These are phyloP conservation scores for Ceyx melanurus DNA, from an alignment of 2,113 vertebrate species.

Conservation along the genomic window DNA sequence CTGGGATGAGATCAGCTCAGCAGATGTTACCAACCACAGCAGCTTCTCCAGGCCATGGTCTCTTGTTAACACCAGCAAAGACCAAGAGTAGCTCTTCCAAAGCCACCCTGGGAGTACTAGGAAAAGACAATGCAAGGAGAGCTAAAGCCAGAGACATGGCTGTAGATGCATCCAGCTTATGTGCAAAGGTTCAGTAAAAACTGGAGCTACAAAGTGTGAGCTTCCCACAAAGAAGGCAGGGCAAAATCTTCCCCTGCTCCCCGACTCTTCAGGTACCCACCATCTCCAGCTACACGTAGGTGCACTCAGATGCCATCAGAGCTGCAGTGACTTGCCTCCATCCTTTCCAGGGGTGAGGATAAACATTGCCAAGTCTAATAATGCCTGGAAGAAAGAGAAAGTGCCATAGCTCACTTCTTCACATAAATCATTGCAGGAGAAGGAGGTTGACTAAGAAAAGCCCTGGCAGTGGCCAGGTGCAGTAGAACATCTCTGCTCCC, in stretches of 20 bases:
- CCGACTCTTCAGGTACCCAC: neutral
- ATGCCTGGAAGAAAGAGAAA: neutral
- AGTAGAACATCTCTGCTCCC: neutral
- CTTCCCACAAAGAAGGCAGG: neutral
- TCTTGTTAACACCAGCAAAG: neutral
- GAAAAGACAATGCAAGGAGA: neutral
- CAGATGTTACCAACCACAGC: neutral
- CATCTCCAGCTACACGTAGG: neutral
- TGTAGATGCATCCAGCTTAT: neutral
- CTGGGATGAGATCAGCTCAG: neutral
- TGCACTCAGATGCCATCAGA: neutral
- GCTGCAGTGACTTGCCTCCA: neutral
- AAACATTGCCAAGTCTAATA: neutral
- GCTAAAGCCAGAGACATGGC: neutral
- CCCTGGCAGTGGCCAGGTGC: neutral
- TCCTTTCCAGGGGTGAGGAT: neutral
- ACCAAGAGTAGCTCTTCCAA: neutral
- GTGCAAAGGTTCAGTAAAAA: neutral
- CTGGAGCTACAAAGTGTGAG: neutral
- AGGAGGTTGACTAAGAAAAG: neutral
- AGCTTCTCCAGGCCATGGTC: neutral
- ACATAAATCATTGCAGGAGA: neutral
- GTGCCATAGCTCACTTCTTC: neutral
- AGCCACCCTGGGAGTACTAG: neutral
- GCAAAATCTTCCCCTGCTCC: neutral